Base-by-base conservation (phyloP, 2,888 invertebrate genomes). In the Acleris laterana region DNA sequence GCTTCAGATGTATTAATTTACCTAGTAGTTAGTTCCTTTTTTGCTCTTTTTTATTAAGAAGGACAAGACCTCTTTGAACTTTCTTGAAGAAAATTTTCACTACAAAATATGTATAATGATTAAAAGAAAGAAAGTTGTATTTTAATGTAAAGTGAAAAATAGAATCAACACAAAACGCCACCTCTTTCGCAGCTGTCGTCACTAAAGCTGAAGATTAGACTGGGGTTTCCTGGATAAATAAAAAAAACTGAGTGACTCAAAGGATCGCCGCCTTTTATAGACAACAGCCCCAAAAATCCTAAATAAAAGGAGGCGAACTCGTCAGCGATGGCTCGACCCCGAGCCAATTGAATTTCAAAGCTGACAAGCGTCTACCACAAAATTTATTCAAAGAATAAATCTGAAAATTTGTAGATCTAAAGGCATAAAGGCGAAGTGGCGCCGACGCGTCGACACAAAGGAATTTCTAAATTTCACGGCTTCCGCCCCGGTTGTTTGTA, bases 301-400 rank as follows among this genome's bases (percentile, higher is more conserved):
- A 81, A 87, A 81, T 85, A 85, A 85, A 87, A 82, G 79, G 80
- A 85, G 85, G 82, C 79, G 76, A 84, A 83, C 84, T 89, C 88
- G 87, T 89, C 89, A 87, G 87, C 87, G 87, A 89, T 90, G 90
- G 90, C 88, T 89, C 90, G 88, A 89, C 88, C 84, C 79, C 77
- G 81, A 87, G 85, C 89, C 92, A 92, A 92, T 92, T 93, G 93
- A 91, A 92, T 92, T 92, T 92, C 93, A 92, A 92, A 91, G 91
- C 89, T 88, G 85, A 86, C 88, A 89, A 87, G 80, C 89, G 83
- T 87, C 85, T 86, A 92, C 92, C 90, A 86, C 91, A 83, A 91
- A 93, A 90, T 92, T 89, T 93, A 93, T 93, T 92, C 93, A 90
- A 91, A 91, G 92, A 93, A 93, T 91, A 93, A 92, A 93, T 93